Evolutionary conservation across 1,140 invertebrate species (phyloP), one percentile per base, ranked within the genome.

Genomic region (Zaprionus nigranus): DNA sequence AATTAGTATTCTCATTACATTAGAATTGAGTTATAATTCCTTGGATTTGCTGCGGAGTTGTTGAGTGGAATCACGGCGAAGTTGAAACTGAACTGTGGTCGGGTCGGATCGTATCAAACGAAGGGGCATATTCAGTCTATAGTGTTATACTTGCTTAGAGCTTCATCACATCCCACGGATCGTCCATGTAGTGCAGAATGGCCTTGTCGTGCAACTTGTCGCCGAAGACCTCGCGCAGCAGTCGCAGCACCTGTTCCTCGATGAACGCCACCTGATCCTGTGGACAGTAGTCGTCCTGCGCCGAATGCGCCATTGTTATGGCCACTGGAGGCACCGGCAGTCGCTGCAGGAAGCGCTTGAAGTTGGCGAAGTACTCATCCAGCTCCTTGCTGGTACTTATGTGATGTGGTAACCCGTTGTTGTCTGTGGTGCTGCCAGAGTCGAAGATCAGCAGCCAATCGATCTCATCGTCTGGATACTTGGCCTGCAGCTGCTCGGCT

Each of bases 231-330:
- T 93, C 79, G 12, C 77, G 82, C 15, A 94, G 79, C 17, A 93
- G 72, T 12, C 94, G 90, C 24, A 96, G 62, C 2, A 96, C 95
- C 12, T 91, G 87, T 7, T 94, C 93, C 90, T 97, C 96, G 56
- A 97, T 97, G 40, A 93, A 93, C 20, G 96, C 95, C 34, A 97
- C 96, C 84, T 96, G 95, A 81, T 96, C 94, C 11, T 93, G 86
- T 2, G 98, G 97, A 90, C 97, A 98, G 90, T 98, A 98, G 63
- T 98, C 97, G 84, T 98, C 98, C n/a, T 95, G 94, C 59, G 96
- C 96, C 0, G 97, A 98, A 86, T 96, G 94, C 0, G 97, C 95
- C 60, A 98, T 94, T 0, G 97, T 98, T 7, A 98, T 94, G 5
- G 97, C 93, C 1, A 95, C 95, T 5, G 97, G 97, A 38, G 93